These are phyloP conservation scores for Arbacia lixula DNA, from an alignment of 53 echinoderm and acorn worm species.

Conservation along the genomic window DNA sequence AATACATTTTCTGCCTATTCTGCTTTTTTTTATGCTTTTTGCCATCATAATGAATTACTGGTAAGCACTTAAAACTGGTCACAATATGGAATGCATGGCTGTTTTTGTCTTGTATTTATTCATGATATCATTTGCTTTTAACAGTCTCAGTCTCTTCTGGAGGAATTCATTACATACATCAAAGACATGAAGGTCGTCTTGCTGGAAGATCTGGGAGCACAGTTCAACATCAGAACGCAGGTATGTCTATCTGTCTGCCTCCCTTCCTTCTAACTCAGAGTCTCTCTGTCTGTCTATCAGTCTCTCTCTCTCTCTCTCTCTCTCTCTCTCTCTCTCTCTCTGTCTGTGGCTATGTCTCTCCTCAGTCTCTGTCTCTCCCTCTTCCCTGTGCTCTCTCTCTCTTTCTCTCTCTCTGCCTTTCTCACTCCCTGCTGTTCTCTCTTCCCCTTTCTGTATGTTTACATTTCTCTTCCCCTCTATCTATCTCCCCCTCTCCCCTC, in stretches of 20 bases:
- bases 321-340: background rate
- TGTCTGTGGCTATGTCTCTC: background rate
- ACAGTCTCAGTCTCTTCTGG: slow-evolving; percentile 80
- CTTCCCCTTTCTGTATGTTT: background rate
- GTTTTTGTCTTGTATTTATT: slow-evolving; percentile 2
- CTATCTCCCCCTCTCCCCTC: background rate
- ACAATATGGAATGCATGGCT: background rate
- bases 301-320: background rate
- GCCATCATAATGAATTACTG: too few species aligned
- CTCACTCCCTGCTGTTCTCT: background rate
- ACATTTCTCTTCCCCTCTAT: background rate
- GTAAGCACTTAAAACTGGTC: too few species aligned
- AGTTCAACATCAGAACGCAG: slow-evolving; percentile 97
- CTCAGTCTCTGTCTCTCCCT: background rate
- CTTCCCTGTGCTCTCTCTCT: background rate
- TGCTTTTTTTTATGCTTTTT: too few species aligned
- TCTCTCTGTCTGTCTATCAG: background rate
- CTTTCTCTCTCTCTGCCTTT: background rate
- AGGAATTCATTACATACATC: slow-evolving; percentile 92
- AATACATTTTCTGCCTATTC: too few species aligned
- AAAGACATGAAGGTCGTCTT: slow-evolving; percentile 88
- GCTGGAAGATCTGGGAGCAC: slow-evolving; percentile 88
- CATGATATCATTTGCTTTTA: too few species aligned
- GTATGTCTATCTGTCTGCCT: too few species aligned
- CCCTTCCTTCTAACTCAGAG: too few species aligned